phyloP scores from a whole-genome alignment of 2,113 vertebrate genomes.

The Thamnophis sirtalis region DNA sequence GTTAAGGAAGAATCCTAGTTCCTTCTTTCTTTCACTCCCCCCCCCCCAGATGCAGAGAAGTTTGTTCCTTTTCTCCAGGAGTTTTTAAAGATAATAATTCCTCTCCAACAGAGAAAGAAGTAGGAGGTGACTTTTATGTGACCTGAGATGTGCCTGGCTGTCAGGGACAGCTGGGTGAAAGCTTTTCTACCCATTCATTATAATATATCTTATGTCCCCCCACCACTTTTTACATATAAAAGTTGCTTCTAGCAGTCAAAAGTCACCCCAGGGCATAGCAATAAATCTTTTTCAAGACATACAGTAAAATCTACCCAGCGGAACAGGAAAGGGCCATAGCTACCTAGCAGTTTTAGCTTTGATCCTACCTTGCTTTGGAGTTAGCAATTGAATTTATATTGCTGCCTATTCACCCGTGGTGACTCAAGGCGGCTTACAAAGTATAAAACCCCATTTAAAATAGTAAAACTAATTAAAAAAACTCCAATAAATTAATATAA shows the following conservation, averaged over 20 bases:
- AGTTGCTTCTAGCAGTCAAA: background rate
- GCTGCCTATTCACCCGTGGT: too few relatives aligned
- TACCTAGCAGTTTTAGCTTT: background rate
- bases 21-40: background rate
- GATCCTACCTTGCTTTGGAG: background rate
- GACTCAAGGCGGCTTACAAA: too few relatives aligned
- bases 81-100: background rate
- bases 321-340: background rate
- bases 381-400: background rate
- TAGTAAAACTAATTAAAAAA: too few relatives aligned
- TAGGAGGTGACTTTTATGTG: background rate
- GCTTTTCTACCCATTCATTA: background rate
- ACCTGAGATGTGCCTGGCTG: background rate
- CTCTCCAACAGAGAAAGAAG: background rate
- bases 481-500: too few relatives aligned
- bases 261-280: background rate
- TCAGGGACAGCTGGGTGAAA: background rate
- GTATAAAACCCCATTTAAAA: too few relatives aligned
- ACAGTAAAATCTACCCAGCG: background rate
- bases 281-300: background rate
- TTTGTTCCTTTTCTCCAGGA: background rate
- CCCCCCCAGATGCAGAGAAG: background rate
- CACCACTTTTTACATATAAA: background rate
- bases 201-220: background rate
- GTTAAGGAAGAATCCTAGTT: background rate